These are phyloP conservation scores for Dipodomys ordii DNA, from an alignment of 2,113 vertebrate species.

Conservation along the genomic window DNA sequence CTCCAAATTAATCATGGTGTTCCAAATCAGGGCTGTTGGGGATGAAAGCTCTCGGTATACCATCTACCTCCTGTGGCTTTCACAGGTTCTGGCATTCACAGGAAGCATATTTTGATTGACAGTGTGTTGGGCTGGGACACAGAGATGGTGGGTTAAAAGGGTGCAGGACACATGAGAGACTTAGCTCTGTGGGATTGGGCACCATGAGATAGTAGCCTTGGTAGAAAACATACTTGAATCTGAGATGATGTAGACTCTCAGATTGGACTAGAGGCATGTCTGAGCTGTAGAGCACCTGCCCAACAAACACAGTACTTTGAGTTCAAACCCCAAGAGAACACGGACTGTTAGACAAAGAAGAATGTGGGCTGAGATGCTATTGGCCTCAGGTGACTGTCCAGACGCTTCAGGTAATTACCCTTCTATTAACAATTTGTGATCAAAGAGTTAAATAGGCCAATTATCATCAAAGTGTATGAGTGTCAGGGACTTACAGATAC, in stretches of 20 bases:
- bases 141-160: neutral
- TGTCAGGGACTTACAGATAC: neutral
- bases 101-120: neutral
- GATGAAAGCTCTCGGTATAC: neutral
- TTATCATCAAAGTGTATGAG: neutral
- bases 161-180: neutral
- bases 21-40: neutral
- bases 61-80: neutral
- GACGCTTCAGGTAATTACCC: neutral
- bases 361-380: neutral
- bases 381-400: neutral
- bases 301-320: no score
- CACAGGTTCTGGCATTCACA: neutral
- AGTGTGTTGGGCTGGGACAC: neutral
- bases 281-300: no score
- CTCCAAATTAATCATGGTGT: constrained; percentile 26
- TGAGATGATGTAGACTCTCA: neutral
- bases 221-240: neutral
- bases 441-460: neutral
- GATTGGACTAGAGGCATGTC: no score
- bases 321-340: no score
- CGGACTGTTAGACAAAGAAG: neutral
- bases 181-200: neutral
- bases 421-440: constrained; percentile 5
- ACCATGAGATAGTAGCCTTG: neutral